Conservation (phyloP, 2,113 vertebrate genomes). For the Barnardius zonarius region DNA sequence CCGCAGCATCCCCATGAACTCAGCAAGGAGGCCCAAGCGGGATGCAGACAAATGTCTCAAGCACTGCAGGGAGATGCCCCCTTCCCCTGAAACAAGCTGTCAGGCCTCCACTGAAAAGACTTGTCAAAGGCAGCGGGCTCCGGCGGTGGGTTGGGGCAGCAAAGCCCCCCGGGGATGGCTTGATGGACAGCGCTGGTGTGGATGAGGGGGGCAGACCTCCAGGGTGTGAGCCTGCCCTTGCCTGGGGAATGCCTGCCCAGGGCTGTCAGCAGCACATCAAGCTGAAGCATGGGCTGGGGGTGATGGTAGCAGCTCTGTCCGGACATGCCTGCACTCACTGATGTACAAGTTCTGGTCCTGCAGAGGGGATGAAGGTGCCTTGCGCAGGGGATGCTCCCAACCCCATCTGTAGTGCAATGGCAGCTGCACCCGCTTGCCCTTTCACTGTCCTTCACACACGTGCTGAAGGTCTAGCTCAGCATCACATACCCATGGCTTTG, state of each 20-base stretch:
- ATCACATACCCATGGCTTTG: fast-evolving
- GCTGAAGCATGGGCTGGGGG: fast-evolving
- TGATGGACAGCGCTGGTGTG: not conserved
- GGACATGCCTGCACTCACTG: fast-evolving
- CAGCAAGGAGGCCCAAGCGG: not conserved
- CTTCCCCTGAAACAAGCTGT: not conserved
- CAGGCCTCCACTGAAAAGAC: not conserved
- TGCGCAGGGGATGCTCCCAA: not conserved
- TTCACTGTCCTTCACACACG: not conserved
- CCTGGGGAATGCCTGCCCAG: fast-evolving
- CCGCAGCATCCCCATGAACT: fast-evolving
- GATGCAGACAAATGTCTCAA: not conserved
- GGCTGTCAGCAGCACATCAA: not conserved
- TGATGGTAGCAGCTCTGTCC: fast-evolving
- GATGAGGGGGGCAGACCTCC: not conserved
- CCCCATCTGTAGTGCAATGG: fast-evolving
- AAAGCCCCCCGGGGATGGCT: not conserved
- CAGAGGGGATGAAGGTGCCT: not conserved
- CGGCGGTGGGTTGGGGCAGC: fast-evolving
- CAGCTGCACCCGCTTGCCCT: not conserved
- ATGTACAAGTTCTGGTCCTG: not conserved
- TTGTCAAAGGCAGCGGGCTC: not conserved
- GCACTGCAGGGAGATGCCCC: not conserved
- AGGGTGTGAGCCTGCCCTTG: not conserved
- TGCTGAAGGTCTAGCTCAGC: not conserved